These are phyloP conservation scores for Solea senegalensis DNA, from an alignment of 2,113 vertebrate species.

Conservation along the genomic window DNA sequence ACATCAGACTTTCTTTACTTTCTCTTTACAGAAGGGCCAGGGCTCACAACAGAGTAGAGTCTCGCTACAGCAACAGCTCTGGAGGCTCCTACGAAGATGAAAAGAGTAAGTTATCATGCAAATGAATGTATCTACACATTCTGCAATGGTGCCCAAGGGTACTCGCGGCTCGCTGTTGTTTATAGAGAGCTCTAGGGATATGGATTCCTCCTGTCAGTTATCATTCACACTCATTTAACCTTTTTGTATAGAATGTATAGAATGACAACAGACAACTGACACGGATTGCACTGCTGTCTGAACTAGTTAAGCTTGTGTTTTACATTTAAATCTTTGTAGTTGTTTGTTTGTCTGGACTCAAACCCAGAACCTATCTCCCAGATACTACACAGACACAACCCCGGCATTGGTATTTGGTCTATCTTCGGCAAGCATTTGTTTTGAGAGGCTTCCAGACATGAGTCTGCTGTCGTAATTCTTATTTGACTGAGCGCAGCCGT, in stretches of 20 bases:
- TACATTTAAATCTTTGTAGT: background rate
- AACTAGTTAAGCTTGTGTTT: background rate
- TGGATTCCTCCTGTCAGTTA: slow-evolving; percentile 33
- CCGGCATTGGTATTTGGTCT: background rate
- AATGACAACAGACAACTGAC: background rate
- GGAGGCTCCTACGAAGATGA: slow-evolving; percentile 98
- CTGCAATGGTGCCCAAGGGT: background rate
- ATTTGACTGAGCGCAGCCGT: slow-evolving; percentile 19
- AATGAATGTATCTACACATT: background rate
- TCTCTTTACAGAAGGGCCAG: slow-evolving; percentile 77
- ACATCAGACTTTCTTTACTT: no score
- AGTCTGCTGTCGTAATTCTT: slow-evolving; percentile 5
- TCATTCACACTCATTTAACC: background rate
- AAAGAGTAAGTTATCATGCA: slow-evolving; percentile 86
- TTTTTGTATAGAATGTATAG: slow-evolving; percentile 3
- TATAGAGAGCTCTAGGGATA: slow-evolving; percentile 22
- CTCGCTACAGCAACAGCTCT: slow-evolving; percentile 98
- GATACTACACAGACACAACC: background rate
- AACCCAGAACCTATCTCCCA: slow-evolving; percentile 11
- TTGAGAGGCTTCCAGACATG: background rate
- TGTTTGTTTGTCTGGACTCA: background rate
- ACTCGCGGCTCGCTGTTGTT: slow-evolving; percentile 19
- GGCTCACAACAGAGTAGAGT: slow-evolving; percentile 95
- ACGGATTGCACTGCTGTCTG: background rate
- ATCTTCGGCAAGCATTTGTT: slow-evolving; percentile 15